Evolutionary conservation across 2,888 invertebrate species (phyloP).

Genomic region (Rhingia rostrata): DNA sequence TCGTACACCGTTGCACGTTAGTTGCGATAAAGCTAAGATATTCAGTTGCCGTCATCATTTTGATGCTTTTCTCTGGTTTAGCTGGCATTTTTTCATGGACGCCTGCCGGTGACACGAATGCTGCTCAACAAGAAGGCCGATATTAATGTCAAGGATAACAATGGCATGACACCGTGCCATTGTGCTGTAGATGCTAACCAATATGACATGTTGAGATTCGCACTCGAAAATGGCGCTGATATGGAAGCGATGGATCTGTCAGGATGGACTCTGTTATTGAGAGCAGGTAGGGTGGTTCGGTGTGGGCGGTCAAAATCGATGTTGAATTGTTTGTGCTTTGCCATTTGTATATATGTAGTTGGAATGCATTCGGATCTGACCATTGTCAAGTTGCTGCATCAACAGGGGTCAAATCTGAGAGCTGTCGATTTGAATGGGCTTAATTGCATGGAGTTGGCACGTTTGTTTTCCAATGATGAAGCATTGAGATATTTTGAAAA

Average conservation of each 20-base stretch:
- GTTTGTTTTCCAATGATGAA: conserved; percentile 78
- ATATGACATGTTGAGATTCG: conserved; percentile 81
- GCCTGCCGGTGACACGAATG: conserved; percentile 80
- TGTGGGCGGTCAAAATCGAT: conserved; percentile 30
- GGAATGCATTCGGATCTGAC: conserved; percentile 79
- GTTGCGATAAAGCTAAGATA: conserved; percentile 59
- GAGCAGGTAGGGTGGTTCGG: conserved; percentile 76
- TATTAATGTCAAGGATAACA: conserved; percentile 80
- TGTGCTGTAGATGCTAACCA: conserved; percentile 82
- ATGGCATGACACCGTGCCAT: conserved; percentile 81
- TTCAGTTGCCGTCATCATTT: conserved; percentile 25
- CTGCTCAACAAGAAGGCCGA: conserved; percentile 81
- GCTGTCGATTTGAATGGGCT: conserved; percentile 78
- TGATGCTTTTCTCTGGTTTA: conserved; percentile 62
- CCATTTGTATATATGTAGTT: conserved; percentile 75
- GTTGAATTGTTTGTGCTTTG: conserved; percentile 13
- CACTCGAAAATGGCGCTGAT: conserved; percentile 80
- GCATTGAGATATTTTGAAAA: conserved; percentile 78
- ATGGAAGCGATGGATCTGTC: conserved; percentile 80
- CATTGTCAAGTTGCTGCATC: conserved; percentile 80
- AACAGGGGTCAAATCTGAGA: conserved; percentile 78
- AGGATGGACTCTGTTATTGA: conserved; percentile 81
- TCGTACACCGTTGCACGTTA: conserved; percentile 81
- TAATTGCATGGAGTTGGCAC: conserved; percentile 79
- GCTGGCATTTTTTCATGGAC: conserved; percentile 82